phyloP scores from a whole-genome alignment of 2,113 vertebrate species.

The Melozone crissalis region DNA sequence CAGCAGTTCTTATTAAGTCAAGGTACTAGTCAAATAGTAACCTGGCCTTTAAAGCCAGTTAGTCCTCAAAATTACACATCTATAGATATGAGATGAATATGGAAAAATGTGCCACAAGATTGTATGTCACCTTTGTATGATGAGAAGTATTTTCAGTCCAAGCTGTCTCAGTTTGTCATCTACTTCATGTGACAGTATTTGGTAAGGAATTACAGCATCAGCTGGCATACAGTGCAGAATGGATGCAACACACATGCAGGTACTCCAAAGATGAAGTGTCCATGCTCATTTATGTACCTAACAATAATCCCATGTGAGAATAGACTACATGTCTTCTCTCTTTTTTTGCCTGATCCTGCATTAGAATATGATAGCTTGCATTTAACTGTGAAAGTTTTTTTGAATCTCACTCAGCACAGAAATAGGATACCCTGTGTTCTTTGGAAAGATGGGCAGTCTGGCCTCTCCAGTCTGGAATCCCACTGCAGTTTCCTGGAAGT shows the following conservation, averaged over 20 bases:
- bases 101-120: not conserved
- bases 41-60: not conserved
- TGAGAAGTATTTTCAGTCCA: not conserved
- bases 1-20: not conserved
- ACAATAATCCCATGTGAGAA: not conserved
- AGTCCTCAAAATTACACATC: not conserved
- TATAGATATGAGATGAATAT: not conserved
- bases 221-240: not conserved
- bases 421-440: not conserved
- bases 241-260: not conserved
- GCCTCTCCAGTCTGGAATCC: not conserved
- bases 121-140: not conserved
- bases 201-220: not conserved
- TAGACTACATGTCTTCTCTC: not conserved
- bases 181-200: not conserved
- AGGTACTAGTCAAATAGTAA: not conserved
- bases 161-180: not conserved
- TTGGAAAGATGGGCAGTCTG: not conserved
- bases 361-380: not conserved
- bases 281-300: not conserved
- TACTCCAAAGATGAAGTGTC: not conserved
- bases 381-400: not conserved
- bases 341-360: not conserved
- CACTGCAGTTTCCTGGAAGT: not conserved
- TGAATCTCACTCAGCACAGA: not conserved